A percentile compares a stretch with the other conserved stretches of the same genome.
These are phyloP conservation scores for Falco novaeseelandiae DNA, from an alignment of 2,797 vertebrate species.

Conservation along the genomic window DNA sequence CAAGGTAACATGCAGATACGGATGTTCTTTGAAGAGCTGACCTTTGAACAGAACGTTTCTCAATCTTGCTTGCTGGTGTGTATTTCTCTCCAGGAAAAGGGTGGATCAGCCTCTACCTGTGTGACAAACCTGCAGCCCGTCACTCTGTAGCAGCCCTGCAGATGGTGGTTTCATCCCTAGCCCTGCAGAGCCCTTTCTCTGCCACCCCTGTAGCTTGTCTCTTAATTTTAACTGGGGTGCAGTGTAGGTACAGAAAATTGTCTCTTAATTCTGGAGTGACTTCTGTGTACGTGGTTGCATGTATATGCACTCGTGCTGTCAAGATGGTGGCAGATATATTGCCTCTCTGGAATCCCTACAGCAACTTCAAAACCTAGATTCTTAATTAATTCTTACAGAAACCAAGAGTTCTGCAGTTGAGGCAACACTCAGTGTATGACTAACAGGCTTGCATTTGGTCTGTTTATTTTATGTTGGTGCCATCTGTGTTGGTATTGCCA, in stretches of 20 bases:
- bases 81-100: not conserved
- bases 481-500: not conserved
- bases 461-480: not conserved
- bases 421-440: not conserved
- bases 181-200: not conserved
- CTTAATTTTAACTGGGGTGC: not conserved
- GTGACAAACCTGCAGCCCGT: not conserved
- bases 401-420: not conserved
- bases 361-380: not conserved
- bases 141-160: not conserved
- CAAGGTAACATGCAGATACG: not conserved
- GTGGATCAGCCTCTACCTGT: not conserved
- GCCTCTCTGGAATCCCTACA: not conserved
- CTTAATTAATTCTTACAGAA: not conserved
- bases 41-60: not conserved
- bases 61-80: not conserved
- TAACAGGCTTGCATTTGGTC: not conserved
- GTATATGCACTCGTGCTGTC: not conserved
- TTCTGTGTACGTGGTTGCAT: rapidly evolving
- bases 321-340: not conserved
- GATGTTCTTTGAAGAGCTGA: not conserved
- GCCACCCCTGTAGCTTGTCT: not conserved
- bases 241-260: not conserved
- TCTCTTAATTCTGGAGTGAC: not conserved
- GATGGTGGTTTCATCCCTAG: too few relatives aligned